Conservation (phyloP, 2,888 invertebrate species). For the Machimus atricapillus region DNA sequence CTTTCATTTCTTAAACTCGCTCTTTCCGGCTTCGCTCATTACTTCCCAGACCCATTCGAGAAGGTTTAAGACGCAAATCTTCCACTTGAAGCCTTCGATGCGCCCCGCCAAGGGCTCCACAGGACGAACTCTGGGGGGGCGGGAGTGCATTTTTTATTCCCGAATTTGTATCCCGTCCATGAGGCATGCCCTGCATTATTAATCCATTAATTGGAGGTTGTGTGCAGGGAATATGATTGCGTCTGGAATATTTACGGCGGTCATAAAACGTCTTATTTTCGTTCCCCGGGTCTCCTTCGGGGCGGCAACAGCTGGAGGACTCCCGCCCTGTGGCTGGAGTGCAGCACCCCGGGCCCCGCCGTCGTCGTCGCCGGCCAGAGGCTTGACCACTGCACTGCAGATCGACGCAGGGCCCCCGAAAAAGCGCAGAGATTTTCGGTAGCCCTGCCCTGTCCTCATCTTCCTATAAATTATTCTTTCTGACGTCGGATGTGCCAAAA, state of each 20-base stretch:
- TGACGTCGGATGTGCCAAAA: conserved; percentile 5
- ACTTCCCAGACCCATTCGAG: background rate
- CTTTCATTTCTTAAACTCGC: background rate
- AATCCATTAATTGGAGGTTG: background rate
- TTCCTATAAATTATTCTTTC: background rate
- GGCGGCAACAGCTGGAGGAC: background rate
- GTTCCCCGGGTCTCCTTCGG: background rate
- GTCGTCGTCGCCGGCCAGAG: background rate
- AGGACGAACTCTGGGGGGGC: background rate
- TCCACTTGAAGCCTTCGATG: background rate
- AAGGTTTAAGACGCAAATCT: background rate
- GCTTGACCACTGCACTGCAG: background rate
- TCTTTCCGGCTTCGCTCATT: background rate
- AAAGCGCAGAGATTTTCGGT: background rate
- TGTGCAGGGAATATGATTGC: background rate
- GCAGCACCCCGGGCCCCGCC: background rate
- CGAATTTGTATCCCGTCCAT: background rate
- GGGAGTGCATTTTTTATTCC: background rate
- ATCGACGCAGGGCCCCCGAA: background rate
- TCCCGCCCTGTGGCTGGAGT: background rate
- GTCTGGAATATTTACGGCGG: background rate
- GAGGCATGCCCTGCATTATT: background rate
- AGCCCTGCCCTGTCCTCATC: background rate
- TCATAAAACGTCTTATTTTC: background rate
- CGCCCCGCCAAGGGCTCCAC: background rate